Evolutionary conservation across 1,140 invertebrate genomes (phyloP).

Genomic region (Episyrphus balteatus): DNA sequence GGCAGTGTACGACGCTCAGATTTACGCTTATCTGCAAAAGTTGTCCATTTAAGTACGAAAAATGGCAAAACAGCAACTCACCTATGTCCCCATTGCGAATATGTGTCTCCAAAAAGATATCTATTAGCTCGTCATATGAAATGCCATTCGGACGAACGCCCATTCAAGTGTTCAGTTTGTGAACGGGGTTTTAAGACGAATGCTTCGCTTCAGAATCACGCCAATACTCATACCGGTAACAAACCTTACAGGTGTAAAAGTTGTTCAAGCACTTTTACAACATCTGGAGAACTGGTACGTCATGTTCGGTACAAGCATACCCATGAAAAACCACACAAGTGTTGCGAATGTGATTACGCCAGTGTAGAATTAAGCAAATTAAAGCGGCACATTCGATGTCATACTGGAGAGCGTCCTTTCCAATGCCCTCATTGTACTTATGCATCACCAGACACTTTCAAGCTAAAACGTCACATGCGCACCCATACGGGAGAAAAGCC

Average conservation of each 20-base stretch:
- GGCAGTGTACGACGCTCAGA: background rate
- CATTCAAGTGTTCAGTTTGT: conserved; percentile 86
- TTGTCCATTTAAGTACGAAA: conserved; percentile 14
- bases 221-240: conserved; percentile 92
- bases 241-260: conserved; percentile 91
- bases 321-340: conserved; percentile 91
- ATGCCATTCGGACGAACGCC: conserved; percentile 86
- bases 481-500: conserved; percentile 87
- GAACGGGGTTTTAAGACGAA: conserved; percentile 91
- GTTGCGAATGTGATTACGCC: conserved; percentile 88
- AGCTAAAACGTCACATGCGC: conserved; percentile 86
- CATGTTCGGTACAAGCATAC: conserved; percentile 89
- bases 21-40: conserved; percentile 8
- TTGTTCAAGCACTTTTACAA: conserved; percentile 89
- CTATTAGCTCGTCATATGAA: conserved; percentile 89
- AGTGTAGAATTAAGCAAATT: conserved; percentile 89
- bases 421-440: conserved; percentile 95
- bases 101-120: conserved; percentile 79
- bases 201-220: conserved; percentile 87
- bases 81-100: conserved; percentile 84
- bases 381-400: conserved; percentile 85
- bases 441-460: conserved; percentile 95
- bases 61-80: conserved; percentile 48
- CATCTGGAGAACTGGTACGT: conserved; percentile 85
- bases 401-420: conserved; percentile 60